Evolutionary conservation across 30 jellyfish, hydroid and myxozoan species (phyloP).

Genomic region (Rhopilema esculentum): DNA sequence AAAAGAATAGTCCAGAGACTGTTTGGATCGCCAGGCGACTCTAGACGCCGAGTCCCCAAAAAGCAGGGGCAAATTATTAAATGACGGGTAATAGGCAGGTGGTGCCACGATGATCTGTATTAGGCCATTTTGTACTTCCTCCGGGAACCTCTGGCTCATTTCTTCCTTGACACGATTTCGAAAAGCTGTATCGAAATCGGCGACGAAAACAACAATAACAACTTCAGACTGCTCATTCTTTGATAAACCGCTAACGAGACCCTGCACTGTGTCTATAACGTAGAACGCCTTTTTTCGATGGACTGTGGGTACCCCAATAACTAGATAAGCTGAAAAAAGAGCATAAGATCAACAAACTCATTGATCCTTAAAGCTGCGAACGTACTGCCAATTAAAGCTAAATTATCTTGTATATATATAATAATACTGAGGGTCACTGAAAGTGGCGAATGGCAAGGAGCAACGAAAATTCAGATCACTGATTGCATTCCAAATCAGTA

Average conservation of each 20-base stretch:
- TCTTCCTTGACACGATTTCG: slow-evolving; percentile 49
- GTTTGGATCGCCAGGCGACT: slow-evolving; percentile 95
- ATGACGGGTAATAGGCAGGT: slow-evolving; percentile 66
- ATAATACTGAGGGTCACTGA: no score
- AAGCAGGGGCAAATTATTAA: slow-evolving; percentile 71
- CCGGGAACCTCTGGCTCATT: slow-evolving; percentile 39
- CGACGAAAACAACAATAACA: slow-evolving; percentile 76
- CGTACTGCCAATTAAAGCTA: no score
- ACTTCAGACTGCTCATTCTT: slow-evolving; percentile 60
- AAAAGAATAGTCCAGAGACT: slow-evolving; percentile 88
- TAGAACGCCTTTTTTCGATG: slow-evolving; percentile 80
- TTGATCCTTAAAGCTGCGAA: no score
- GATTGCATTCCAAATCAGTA: no score
- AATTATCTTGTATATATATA: no score
- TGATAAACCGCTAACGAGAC: slow-evolving; percentile 56
- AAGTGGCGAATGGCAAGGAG: no score
- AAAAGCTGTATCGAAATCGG: slow-evolving; percentile 64
- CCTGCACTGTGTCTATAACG: slow-evolving; percentile 69
- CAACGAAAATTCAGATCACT: no score
- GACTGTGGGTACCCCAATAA: slow-evolving; percentile 91
- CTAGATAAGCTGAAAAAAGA: slow-evolving; percentile 60
- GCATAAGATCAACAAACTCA: background rate
- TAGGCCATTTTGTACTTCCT: slow-evolving; percentile 66
- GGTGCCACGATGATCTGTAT: slow-evolving; percentile 77
- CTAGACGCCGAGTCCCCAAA: slow-evolving; percentile 85